Evolutionary conservation across 1,140 invertebrate genomes (phyloP), one percentile per base, ranked within the genome.

Genomic region (Achroia grisella): DNA sequence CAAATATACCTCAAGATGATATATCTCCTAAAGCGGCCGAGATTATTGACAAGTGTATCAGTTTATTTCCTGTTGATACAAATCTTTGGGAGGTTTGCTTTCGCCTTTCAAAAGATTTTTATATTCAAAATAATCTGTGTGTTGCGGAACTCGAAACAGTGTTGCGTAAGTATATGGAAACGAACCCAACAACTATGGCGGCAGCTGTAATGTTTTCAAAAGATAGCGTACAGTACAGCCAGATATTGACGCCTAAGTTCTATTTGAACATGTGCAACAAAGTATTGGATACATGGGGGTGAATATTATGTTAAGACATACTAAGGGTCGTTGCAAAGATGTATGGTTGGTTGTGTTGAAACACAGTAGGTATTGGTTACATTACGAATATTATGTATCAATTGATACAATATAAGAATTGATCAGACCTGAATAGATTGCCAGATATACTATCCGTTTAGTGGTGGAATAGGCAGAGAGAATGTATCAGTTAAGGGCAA

Each of bases 201-300:
- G 70, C 70, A 0, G 78, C 81, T 14, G 71, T 85, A 4, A 72
- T 82, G 77, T 82, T 69, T 39, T 82, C 78, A 0, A 75, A 72
- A 14, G 81, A 85, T 56, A 81, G 81, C 42, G 51, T 62, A 10
- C 65, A 82, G 31, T 82, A 82, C 39, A 67, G 62, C 27, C 56
- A 79, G 36, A 79, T 85, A 36, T 48, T 85, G 2, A 62, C 76
- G 1, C 73, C 78, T 0, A 82, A 77, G 36, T 82, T 85, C 39
- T 82, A 75, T 32, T 55, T 85, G 44, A 82, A 80, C 48, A 77
- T 85, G 69, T 82, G 78, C 39, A 85, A 66, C 37, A 58, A 78
- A 50, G 66, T 81, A 10, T 50, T 84, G 13, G 74, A 84, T 51
- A 71, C 77, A 6, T 84, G 80, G 80, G 71, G 69, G 42, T 84